Percentiles rank a stretch among this genome's conserved stretches.
These are phyloP conservation scores for Mirounga angustirostris DNA, from an alignment of 2,113 vertebrate species.

Conservation along the genomic window DNA sequence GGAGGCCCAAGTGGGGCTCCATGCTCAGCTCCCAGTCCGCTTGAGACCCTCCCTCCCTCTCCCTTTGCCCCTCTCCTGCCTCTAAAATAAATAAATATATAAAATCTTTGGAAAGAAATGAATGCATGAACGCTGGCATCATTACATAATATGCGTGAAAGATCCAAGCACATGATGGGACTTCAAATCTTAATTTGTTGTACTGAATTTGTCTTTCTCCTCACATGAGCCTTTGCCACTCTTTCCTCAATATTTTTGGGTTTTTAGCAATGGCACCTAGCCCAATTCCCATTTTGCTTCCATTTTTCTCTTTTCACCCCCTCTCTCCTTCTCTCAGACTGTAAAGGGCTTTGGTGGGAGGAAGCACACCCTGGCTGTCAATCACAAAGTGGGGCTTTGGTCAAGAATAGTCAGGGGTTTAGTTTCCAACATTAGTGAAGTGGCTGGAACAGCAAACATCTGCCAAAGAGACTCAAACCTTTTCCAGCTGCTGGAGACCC, in stretches of 20 bases:
- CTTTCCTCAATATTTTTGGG: background rate
- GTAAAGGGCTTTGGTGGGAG: background rate
- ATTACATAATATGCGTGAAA: background rate
- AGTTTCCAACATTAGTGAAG: constrained; percentile 90
- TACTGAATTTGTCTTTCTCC: constrained; percentile 62
- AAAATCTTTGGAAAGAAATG: background rate
- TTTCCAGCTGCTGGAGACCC: constrained; percentile 88
- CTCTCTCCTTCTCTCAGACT: background rate
- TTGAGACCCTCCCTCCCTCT: background rate
- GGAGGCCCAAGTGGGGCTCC: background rate
- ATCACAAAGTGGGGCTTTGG: constrained; percentile 83
- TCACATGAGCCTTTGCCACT: background rate
- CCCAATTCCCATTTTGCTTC: background rate
- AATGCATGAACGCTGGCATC: background rate
- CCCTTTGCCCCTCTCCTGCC: background rate
- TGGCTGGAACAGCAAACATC: constrained; percentile 88
- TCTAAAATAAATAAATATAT: background rate
- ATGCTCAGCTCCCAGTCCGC: background rate
- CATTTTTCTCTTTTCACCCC: background rate
- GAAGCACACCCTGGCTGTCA: constrained; percentile 88
- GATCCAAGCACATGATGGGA: background rate
- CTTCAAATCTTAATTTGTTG: constrained; percentile 19
- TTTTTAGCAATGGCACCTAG: background rate
- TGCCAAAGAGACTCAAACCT: constrained; percentile 86
- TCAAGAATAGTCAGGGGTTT: constrained; percentile 85